Evolutionary conservation across 1,140 invertebrate genomes (phyloP), one percentile per base, ranked within the genome.

Genomic region (Drosophila persimilis): DNA sequence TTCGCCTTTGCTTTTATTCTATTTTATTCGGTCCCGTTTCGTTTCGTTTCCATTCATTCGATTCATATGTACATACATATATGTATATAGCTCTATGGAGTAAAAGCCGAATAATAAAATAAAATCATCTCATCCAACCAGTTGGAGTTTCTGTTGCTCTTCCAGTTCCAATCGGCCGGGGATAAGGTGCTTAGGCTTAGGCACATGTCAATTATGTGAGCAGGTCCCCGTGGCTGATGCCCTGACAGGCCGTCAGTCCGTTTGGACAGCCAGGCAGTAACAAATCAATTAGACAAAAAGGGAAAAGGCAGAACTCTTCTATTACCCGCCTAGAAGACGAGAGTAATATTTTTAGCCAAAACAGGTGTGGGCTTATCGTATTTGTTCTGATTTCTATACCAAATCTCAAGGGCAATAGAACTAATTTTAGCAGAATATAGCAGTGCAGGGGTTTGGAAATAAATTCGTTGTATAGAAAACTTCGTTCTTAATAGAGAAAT

Each of bases 191-290:
- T 58, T 51, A 66, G 59, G 17, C 26, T 29, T 29, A 43, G 35
- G 63, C 80, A 77, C 62, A 75, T 69, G 77, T 77, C 77, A 80
- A 80, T 85, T 80, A 58, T 65, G 29, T 43, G 59, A 69, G 48
- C 50, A 57, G 54, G 53, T 55, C 52, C 41, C 51, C 46, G 39
- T 13, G 13, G 35, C 53, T 51, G 58, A 65, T 53, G 54, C 6
- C 9, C 52, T 76, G 59, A 64, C 62, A 56, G 58, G 58, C 15
- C 69, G 58, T 26, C 58, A 73, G 44, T 57, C 53, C 57, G 61
- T 61, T 64, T 58, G 62, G 48, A 48, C 59, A 47, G 44, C 17
- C 26, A 29, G 58, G 46, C 43, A 54, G 57, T 20, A 31, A 45
- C 58, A 69, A 74, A 65, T 74, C 71, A 74, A 74, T 73, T 73